phyloP scores from a whole-genome alignment of 2,797 vertebrate genomes.

The Mormyrus proboscirostris region DNA sequence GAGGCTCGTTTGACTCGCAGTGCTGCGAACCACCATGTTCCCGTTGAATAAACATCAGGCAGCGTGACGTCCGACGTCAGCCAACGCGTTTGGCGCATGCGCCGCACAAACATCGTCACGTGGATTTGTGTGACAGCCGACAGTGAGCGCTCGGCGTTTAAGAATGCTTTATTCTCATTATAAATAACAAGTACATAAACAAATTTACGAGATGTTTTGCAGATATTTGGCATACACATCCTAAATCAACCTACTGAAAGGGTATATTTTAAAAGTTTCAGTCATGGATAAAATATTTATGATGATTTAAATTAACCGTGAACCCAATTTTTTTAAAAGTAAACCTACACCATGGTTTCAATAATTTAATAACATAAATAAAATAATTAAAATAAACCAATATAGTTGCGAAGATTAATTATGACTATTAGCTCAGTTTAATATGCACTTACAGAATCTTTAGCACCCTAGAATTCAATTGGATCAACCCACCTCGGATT shows the following conservation, averaged over 20 bases:
- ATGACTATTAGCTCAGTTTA: background rate
- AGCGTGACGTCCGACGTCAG: slow-evolving; percentile 4
- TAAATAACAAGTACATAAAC: background rate
- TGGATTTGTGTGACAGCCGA: background rate
- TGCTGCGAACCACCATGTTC: background rate
- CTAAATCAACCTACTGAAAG: background rate
- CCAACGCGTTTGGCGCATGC: background rate
- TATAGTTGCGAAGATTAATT: background rate
- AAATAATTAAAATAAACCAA: background rate
- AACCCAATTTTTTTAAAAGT: background rate
- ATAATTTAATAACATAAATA: background rate
- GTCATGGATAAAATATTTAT: background rate
- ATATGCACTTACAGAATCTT: background rate
- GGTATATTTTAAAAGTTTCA: background rate
- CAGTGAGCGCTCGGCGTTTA: background rate
- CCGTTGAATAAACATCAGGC: background rate
- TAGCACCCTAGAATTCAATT: background rate
- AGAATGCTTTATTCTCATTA: background rate
- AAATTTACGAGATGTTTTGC: background rate
- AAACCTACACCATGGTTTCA: background rate
- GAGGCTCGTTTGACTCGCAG: background rate
- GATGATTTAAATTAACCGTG: background rate
- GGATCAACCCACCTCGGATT: background rate
- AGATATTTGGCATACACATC: background rate
- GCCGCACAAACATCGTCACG: background rate